Conservation (phyloP, 2,797 vertebrate species). For the Betta splendens region DNA sequence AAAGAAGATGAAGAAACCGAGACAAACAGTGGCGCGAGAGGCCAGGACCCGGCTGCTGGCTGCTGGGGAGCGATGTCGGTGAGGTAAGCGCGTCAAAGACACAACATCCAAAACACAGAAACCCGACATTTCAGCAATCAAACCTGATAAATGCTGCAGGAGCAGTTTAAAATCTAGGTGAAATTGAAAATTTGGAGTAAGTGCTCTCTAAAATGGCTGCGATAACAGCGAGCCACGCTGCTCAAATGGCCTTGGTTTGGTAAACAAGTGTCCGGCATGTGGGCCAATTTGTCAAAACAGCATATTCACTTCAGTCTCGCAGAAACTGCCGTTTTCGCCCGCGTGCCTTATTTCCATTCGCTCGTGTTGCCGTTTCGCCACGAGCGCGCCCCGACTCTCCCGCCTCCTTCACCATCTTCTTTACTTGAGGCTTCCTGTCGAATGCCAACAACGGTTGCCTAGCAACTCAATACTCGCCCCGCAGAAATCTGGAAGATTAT, state of each 20-base stretch:
- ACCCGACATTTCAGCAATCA: slow-evolving; percentile 1
- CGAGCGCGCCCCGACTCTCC: slow-evolving; percentile 30
- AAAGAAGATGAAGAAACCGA: slow-evolving; percentile 47
- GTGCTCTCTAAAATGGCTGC: slow-evolving; percentile 26
- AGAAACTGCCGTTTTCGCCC: slow-evolving; percentile 63
- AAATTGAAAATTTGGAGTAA: slow-evolving; percentile 27
- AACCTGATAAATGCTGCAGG: background rate
- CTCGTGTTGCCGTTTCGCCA: slow-evolving; percentile 45
- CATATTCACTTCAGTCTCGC: slow-evolving; percentile 39
- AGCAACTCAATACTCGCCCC: slow-evolving; percentile 80
- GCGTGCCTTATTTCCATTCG: slow-evolving; percentile 51
- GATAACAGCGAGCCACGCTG: slow-evolving; percentile 35
- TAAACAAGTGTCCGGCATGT: slow-evolving; percentile 58
- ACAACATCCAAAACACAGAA: background rate
- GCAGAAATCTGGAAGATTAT: slow-evolving; percentile 72
- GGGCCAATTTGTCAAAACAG: slow-evolving; percentile 66
- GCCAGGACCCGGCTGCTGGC: slow-evolving; percentile 12
- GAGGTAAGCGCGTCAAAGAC: slow-evolving; percentile 6
- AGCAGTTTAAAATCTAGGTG: slow-evolving; percentile 4
- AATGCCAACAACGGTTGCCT: slow-evolving; percentile 80
- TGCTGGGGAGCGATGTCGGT: slow-evolving; percentile 8
- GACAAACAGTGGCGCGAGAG: slow-evolving; percentile 12
- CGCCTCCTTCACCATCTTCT: slow-evolving; percentile 46
- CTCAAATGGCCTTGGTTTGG: slow-evolving; percentile 47
- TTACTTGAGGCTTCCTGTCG: slow-evolving; percentile 59